Percentiles rank a stretch among this genome's conserved stretches.
Evolutionary conservation across 1,140 invertebrate species (phyloP).

Genomic region (Drosophila oshimai): DNA sequence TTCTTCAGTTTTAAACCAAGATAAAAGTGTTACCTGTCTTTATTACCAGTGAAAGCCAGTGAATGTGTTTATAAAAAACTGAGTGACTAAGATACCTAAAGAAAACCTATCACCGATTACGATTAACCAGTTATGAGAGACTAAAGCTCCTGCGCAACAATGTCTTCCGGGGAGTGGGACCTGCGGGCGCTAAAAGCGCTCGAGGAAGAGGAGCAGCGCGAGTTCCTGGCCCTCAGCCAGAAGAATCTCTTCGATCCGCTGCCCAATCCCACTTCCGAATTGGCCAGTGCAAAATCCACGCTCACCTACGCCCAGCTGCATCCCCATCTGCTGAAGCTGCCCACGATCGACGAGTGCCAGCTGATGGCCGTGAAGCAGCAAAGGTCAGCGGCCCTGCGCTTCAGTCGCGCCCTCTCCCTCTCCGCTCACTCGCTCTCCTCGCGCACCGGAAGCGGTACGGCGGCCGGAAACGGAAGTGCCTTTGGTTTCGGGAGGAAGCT

Average conservation of each 20-base stretch:
- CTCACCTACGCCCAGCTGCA: conserved; percentile 69
- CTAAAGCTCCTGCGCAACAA: conserved; percentile 2
- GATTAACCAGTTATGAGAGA: neutral
- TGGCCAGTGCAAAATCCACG: conserved; percentile 20
- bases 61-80: no score
- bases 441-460: conserved; percentile 13
- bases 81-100: neutral
- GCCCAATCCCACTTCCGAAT: conserved; percentile 32
- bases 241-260: conserved; percentile 65
- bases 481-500: conserved; percentile 62
- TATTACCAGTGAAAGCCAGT: neutral
- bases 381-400: conserved; percentile 49
- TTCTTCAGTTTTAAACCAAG: neutral
- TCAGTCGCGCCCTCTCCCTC: conserved; percentile 70
- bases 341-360: conserved; percentile 75
- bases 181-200: conserved; percentile 78
- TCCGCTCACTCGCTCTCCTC: conserved; percentile 69
- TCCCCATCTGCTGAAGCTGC: conserved; percentile 70
- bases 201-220: conserved; percentile 76
- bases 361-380: conserved; percentile 61
- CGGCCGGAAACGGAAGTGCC: conserved; percentile 2
- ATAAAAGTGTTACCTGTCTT: neutral
- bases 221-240: conserved; percentile 75
- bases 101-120: neutral
- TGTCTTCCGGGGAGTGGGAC: conserved; percentile 82